Evolutionary conservation across 2,888 invertebrate species (phyloP).

Genomic region (Bellardia bayeri): DNA sequence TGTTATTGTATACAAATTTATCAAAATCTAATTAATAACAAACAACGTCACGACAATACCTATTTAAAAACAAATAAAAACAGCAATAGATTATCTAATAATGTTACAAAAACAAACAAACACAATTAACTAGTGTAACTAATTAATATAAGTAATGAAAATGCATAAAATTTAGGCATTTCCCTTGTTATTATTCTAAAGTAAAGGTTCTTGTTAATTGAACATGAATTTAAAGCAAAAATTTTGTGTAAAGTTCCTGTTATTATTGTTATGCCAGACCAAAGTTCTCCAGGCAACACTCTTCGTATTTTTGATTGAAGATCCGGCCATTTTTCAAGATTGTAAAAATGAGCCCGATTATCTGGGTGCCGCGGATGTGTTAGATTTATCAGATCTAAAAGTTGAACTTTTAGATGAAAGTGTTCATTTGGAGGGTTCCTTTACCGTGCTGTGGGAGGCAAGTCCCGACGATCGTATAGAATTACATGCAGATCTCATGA

Average conservation of each 20-base stretch:
- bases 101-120: slow-evolving; percentile 2
- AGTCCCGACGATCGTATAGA: slow-evolving; percentile 60
- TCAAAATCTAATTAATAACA: slow-evolving; percentile 5
- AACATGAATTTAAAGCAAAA: neutral
- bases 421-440: slow-evolving; percentile 46
- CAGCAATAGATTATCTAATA: slow-evolving; percentile 30
- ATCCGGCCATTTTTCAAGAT: slow-evolving; percentile 43
- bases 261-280: neutral
- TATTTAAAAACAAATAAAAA: slow-evolving; percentile 32
- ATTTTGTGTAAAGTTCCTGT: neutral
- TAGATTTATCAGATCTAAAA: slow-evolving; percentile 54
- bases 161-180: slow-evolving; percentile 1
- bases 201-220: neutral
- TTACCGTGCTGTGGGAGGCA: slow-evolving; percentile 52
- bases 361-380: slow-evolving; percentile 37
- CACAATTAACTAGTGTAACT: neutral
- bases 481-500: slow-evolving; percentile 40
- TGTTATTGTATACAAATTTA: neutral
- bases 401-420: slow-evolving; percentile 58
- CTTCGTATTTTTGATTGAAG: slow-evolving; percentile 49
- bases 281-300: neutral
- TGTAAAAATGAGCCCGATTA: slow-evolving; percentile 53
- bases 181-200: neutral
- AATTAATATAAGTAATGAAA: slow-evolving; percentile 41
- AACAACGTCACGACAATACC: slow-evolving; percentile 7